Evolutionary conservation across 2,888 invertebrate genomes (phyloP).

Genomic region (Amblyjoppa proteus): DNA sequence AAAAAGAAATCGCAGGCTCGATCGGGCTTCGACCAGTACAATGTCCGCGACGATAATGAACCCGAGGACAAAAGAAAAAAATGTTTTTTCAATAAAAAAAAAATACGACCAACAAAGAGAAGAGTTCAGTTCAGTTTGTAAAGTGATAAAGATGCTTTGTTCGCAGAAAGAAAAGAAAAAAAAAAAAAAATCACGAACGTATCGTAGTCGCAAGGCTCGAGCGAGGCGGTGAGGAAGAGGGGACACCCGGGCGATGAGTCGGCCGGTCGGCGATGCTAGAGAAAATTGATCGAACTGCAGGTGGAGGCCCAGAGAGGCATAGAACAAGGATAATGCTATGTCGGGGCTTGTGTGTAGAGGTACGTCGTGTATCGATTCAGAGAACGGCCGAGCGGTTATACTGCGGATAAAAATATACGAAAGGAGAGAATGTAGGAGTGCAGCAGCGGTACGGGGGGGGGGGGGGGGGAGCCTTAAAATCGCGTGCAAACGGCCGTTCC

Average conservation of each 20-base stretch:
- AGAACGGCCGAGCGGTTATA: conserved; percentile 38
- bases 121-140: background rate
- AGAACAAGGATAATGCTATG: conserved; percentile 73
- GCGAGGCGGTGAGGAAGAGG: background rate
- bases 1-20: conserved; percentile 45
- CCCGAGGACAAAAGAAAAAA: background rate
- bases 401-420: conserved; percentile 67
- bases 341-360: conserved; percentile 68
- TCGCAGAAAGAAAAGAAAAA: background rate
- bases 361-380: conserved; percentile 70
- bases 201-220: background rate
- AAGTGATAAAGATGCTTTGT: background rate
- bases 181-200: background rate
- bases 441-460: background rate
- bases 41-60: background rate
- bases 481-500: conserved; percentile 63
- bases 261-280: conserved; percentile 46
- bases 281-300: conserved; percentile 84
- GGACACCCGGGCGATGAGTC: background rate
- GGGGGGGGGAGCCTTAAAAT: conserved; percentile 5
- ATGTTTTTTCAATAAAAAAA: background rate
- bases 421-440: conserved; percentile 1
- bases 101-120: no score
- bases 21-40: background rate
- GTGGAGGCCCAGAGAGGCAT: conserved; percentile 65